Percentiles rank a stretch among this genome's conserved stretches.
These are phyloP conservation scores for Hystrix cristata DNA, from an alignment of 2,113 vertebrate genomes.

Conservation along the genomic window DNA sequence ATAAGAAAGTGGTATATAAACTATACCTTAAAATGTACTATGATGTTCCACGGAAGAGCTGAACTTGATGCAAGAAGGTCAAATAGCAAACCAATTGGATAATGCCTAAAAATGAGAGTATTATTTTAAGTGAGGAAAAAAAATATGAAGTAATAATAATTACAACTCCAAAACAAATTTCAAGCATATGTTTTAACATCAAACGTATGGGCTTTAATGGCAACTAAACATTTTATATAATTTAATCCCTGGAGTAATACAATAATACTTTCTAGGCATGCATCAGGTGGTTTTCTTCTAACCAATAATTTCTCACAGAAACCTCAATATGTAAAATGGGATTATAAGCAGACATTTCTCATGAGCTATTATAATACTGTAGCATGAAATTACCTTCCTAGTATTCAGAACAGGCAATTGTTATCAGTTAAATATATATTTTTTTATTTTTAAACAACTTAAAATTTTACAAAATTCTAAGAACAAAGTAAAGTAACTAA, in stretches of 20 bases:
- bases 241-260: background rate
- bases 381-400: constrained; percentile 24
- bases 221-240: background rate
- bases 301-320: background rate
- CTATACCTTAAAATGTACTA: constrained; percentile 98
- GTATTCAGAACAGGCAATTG: background rate
- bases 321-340: background rate
- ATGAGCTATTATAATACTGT: background rate
- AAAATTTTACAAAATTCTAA: constrained; percentile 60
- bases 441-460: constrained; percentile 47
- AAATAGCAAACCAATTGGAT: constrained; percentile 98
- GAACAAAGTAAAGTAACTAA: background rate
- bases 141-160: constrained; percentile 64
- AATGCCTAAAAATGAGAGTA: constrained; percentile 92
- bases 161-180: constrained; percentile 64
- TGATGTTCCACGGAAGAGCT: constrained; percentile 97
- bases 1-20: constrained; percentile 58
- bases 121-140: constrained; percentile 61
- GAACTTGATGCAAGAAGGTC: constrained; percentile 97
- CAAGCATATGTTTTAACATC: constrained; percentile 31
- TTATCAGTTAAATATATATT: background rate
- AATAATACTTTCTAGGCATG: constrained; percentile 18
- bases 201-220: constrained; percentile 32
- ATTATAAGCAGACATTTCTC: background rate
- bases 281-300: background rate